Evolutionary conservation across 30 jellyfish, hydroid and myxozoan species (phyloP).

Genomic region (Turritopsis dohrnii): DNA sequence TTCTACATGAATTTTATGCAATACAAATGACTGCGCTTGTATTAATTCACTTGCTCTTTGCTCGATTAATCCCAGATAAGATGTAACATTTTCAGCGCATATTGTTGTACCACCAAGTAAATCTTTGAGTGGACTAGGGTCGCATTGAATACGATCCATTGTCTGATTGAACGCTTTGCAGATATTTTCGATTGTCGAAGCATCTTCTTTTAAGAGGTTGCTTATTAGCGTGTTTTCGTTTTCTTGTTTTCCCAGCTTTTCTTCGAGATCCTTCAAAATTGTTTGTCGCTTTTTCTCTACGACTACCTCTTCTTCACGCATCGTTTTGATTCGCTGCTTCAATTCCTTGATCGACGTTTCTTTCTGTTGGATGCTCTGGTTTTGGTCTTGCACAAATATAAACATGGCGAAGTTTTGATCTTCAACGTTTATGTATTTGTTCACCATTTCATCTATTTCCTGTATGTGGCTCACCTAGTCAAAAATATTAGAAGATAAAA

Average conservation of each 20-base stretch:
- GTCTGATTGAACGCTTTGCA: slow-evolving; percentile 20
- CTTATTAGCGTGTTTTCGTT: slow-evolving; percentile 1
- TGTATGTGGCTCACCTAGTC: slow-evolving; percentile 50
- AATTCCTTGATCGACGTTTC: slow-evolving; percentile 41
- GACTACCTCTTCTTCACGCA: slow-evolving; percentile 34
- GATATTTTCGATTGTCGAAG: slow-evolving; percentile 18
- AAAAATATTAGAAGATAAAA: neutral
- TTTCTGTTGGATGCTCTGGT: slow-evolving; percentile 34
- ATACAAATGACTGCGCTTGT: slow-evolving; percentile 49
- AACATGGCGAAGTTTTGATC: slow-evolving; percentile 76
- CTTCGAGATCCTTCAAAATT: slow-evolving; percentile 41
- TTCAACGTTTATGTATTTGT: slow-evolving; percentile 50
- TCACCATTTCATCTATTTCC: slow-evolving; percentile 67
- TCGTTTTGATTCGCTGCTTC: slow-evolving; percentile 30
- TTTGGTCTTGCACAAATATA: slow-evolving; percentile 77
- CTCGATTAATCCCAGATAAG: slow-evolving; percentile 74
- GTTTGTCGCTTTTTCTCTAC: slow-evolving; percentile 39
- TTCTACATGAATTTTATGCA: slow-evolving; percentile 18
- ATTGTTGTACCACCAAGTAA: slow-evolving; percentile 61
- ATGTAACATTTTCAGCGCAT: slow-evolving; percentile 53
- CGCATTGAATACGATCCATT: slow-evolving; percentile 15
- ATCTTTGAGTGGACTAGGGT: neutral
- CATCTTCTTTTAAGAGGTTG: slow-evolving; percentile 28
- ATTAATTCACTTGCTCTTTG: slow-evolving; percentile 53
- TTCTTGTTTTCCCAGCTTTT: slow-evolving; percentile 8